Evolutionary conservation across 1,140 invertebrate genomes (phyloP), one percentile per base, ranked within the genome.

Genomic region (Hylyphantes graminicola): DNA sequence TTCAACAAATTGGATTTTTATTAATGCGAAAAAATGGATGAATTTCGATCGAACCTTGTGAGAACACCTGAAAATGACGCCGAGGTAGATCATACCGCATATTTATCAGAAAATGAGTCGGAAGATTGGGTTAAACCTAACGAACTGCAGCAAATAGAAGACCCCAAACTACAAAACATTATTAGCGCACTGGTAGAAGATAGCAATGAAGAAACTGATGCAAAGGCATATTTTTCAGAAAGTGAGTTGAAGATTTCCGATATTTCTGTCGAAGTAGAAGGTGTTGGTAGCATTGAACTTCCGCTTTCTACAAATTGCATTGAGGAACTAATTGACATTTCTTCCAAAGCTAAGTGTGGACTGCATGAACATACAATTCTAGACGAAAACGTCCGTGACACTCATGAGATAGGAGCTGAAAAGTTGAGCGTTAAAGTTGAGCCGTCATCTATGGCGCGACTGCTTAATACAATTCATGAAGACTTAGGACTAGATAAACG

Each of bases 321-420:
- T 7, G 13, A 63, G 19, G n/a, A 63, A 63, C 19, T 63, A 63
- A 15, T 63, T 63, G 4, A 13, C n/a, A 63, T 63, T 63, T 63
- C 61, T 17, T 63, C 61, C 19, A 63, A 63, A 63, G 61, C 61
- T 13, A n/a, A 63, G n/a, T 63, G n/a, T 63, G 61, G 61, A 63
- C 6, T 2, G 7, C n/a, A 19, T 63, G 61, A 63, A 13, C 61
- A 63, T 8, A 12, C 61, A 17, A 8, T 63, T 17, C 12, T 63
- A 10, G 61, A 63, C 19, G 12, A 63, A 63, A 63, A 63, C n/a
- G 19, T 63, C 19, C 61, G 61, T 15, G 19, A 63, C 12, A 63
- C 61, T 63, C 13, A 63, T 12, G 61, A 63, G 13, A 63, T 63
- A 10, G 19, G 8, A 63, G n/a, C 61, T 15, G 61, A 63, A 8